Evolutionary conservation across 2,888 invertebrate genomes (phyloP), one percentile per base, ranked within the genome.

Genomic region (Pristionchus japonicus): DNA sequence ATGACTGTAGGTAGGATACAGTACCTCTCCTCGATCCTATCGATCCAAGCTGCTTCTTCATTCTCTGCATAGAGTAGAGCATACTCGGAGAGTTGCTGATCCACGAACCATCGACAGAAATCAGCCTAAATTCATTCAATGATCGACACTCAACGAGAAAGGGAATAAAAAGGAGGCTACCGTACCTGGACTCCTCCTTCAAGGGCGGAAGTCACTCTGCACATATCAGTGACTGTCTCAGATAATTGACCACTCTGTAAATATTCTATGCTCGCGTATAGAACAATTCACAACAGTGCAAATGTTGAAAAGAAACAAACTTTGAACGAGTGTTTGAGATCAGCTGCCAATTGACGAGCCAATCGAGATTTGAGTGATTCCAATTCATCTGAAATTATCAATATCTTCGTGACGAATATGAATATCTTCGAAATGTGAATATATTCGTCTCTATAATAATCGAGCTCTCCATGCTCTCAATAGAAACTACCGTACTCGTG

Each of bases 1-100:
- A n/a, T n/a, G n/a, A n/a, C n/a, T n/a, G n/a, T n/a, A n/a, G n/a
- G n/a, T n/a, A n/a, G n/a, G n/a, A n/a, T n/a, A n/a, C n/a, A 17
- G 82, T 52, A 97, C 85, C 98, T 96, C 89, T 97, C 97, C 94
- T 98, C 98, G 87, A 99, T 97, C 93, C 97, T 97, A 93, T 98
- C 97, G 89, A 99, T 95, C 99, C 99, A 99, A 1, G 98, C 98
- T 82, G 95, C 97, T 95, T 99, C 98, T 95, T 99, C 98, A 93
- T 97, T 97, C 93, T 97, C 97, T 86, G 97, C 97, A 95, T 98
- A 99, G 88, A 99, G 95, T 93, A 98, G 97, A 87, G 96, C 96
- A 95, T 99, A 99, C 95, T 99, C 99, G 95, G 97, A 96, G 61
- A 98, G 95, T 94, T 98, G 98, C 83, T 96, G 95, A 77, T 96